Percentiles rank a stretch among this genome's conserved stretches.
phyloP scores from a whole-genome alignment of 92 coral and sea anemone genomes.

The Muricea muricata region DNA sequence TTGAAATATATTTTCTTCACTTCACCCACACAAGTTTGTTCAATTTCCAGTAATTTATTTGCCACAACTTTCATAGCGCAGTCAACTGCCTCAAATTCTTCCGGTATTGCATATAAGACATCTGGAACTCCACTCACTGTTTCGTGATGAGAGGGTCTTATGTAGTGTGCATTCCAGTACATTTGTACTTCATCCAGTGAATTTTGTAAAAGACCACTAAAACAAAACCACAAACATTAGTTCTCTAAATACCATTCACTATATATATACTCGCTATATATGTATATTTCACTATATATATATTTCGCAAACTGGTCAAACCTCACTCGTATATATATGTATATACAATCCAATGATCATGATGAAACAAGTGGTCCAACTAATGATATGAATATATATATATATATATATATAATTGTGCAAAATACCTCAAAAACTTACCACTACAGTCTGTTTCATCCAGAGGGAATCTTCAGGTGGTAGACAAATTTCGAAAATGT shows the following conservation, averaged over 20 bases:
- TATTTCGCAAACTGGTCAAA: background rate
- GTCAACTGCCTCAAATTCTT: slow-evolving; percentile 4
- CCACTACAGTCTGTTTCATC: too few species aligned
- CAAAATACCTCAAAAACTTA: too few species aligned
- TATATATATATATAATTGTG: too few species aligned
- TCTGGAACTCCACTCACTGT: slow-evolving; percentile 16
- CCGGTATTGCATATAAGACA: slow-evolving; percentile 5
- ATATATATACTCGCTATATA: too few species aligned
- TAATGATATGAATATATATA: too few species aligned
- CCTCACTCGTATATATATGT: background rate
- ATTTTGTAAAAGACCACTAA: background rate
- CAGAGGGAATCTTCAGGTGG: too few species aligned
- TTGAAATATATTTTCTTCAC: slow-evolving; percentile 1
- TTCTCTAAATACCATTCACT: too few species aligned
- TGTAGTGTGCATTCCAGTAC: slow-evolving; percentile 26
- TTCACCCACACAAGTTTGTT: background rate
- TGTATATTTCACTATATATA: background rate
- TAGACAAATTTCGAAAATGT: too few species aligned
- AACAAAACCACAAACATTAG: slow-evolving; percentile 37
- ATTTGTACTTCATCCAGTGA: slow-evolving; percentile 4
- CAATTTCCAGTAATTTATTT: too few species aligned
- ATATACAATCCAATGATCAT: too few species aligned
- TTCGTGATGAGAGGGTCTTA: slow-evolving; percentile 25
- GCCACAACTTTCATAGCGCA: too few species aligned
- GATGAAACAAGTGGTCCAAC: too few species aligned